A percentile compares a stretch with the other conserved stretches of the same genome.
These are phyloP conservation scores for Andrena minutula DNA, from an alignment of 2,888 invertebrate species.

Conservation along the genomic window DNA sequence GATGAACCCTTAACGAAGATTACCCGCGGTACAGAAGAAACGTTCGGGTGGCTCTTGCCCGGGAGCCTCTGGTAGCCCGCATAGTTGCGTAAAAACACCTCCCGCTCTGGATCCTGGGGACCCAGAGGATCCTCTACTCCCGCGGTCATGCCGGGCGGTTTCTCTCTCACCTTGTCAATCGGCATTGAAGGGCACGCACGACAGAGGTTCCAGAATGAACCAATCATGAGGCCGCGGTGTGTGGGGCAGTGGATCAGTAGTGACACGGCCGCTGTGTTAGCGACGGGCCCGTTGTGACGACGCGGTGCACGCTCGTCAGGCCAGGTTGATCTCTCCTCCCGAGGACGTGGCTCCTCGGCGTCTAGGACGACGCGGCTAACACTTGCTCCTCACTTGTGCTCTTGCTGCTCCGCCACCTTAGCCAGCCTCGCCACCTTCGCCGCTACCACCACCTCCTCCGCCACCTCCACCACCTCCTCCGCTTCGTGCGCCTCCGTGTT, in stretches of 20 bases:
- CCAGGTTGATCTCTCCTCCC: conserved; percentile 64
- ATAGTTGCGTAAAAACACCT: background rate
- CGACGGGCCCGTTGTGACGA: conserved; percentile 74
- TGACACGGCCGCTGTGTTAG: conserved; percentile 77
- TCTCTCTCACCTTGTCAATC: conserved; percentile 94
- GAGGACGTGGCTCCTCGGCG: conserved; percentile 63
- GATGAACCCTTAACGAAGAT: no score
- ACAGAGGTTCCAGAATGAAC: conserved; percentile 98
- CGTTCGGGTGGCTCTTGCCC: no score
- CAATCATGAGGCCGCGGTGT: conserved; percentile 92
- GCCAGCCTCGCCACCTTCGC: conserved; percentile 33
- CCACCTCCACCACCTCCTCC: conserved; percentile 20
- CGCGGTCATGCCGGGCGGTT: background rate
- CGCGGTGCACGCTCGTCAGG: conserved; percentile 60
- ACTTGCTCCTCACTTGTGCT: conserved; percentile 50
- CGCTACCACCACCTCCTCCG: conserved; percentile 16
- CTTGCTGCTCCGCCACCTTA: conserved; percentile 19
- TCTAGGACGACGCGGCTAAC: conserved; percentile 48
- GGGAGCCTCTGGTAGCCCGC: no score
- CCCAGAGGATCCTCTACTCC: background rate
- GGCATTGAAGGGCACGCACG: conserved; percentile 98
- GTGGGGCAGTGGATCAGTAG: conserved; percentile 83
- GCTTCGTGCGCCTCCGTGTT: conserved; percentile 1
- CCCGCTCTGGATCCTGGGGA: background rate
- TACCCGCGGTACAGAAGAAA: no score